Evolutionary conservation across 2,797 vertebrate species (phyloP).

Genomic region (Phoeniculus purpureus): DNA sequence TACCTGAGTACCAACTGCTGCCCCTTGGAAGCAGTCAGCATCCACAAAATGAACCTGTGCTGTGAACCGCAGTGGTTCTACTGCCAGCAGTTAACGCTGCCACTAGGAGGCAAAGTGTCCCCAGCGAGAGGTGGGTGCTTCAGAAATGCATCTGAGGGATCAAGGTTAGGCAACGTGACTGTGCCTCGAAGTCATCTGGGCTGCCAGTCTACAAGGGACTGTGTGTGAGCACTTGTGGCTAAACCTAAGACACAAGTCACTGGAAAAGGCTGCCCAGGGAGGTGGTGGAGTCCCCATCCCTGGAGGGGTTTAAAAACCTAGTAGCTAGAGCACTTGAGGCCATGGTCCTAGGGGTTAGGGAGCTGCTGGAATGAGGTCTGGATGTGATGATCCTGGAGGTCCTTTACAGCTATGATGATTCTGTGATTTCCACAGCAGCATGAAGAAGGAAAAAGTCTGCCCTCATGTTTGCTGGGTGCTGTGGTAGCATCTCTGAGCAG

Average conservation of each 20-base stretch:
- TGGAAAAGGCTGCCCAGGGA: no score
- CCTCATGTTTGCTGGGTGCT: background rate
- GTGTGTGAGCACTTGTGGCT: background rate
- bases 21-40: fast-evolving
- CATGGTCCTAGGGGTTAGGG: no score
- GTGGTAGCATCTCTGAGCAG: background rate
- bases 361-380: no score
- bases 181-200: background rate
- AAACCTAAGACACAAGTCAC: fast-evolving
- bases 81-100: fast-evolving
- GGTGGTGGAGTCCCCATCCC: no score
- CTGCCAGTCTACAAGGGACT: background rate
- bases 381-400: no score
- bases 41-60: fast-evolving
- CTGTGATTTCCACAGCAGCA: background rate
- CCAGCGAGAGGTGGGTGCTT: background rate
- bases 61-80: fast-evolving
- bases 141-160: background rate
- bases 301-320: no score
- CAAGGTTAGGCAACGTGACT: background rate
- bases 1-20: fast-evolving
- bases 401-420: no score
- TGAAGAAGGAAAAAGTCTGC: background rate
- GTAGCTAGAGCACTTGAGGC: no score
- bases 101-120: background rate